These are phyloP conservation scores for Siniperca chuatsi DNA, from an alignment of 2,113 vertebrate species.

Conservation along the genomic window DNA sequence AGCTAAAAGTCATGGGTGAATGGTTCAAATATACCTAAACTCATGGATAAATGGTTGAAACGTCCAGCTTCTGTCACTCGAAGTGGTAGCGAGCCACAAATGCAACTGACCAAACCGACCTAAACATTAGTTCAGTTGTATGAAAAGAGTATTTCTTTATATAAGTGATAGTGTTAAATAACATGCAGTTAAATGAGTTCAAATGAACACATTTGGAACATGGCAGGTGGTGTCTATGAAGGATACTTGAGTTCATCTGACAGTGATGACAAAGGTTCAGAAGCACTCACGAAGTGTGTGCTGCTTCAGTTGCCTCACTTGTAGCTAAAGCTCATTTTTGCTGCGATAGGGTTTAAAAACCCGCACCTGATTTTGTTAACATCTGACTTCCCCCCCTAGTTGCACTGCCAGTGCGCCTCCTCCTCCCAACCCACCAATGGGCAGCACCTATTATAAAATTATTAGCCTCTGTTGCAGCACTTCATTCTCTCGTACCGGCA, in stretches of 20 bases:
- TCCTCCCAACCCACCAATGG: slow-evolving; percentile 54
- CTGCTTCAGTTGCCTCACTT: not conserved
- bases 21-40: no score
- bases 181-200: not conserved
- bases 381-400: not conserved
- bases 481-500: slow-evolving; percentile 35
- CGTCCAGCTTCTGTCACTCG: no score
- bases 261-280: not conserved
- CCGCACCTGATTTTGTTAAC: slow-evolving; percentile 19
- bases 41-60: no score
- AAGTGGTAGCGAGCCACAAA: not conserved
- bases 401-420: slow-evolving; percentile 31
- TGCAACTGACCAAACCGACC: not conserved
- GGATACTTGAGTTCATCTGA: no score
- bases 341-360: not conserved
- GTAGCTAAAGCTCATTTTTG: no score
- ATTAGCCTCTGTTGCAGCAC: slow-evolving; percentile 57
- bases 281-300: not conserved
- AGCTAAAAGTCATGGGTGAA: no score
- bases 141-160: not conserved
- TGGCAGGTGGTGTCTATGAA: not conserved
- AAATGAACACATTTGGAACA: not conserved
- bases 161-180: no score
- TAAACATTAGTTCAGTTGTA: not conserved
- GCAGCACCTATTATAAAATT: slow-evolving; percentile 49